Conservation (phyloP, 2,797 vertebrate genomes). For the Cyclopterus lumpus region DNA sequence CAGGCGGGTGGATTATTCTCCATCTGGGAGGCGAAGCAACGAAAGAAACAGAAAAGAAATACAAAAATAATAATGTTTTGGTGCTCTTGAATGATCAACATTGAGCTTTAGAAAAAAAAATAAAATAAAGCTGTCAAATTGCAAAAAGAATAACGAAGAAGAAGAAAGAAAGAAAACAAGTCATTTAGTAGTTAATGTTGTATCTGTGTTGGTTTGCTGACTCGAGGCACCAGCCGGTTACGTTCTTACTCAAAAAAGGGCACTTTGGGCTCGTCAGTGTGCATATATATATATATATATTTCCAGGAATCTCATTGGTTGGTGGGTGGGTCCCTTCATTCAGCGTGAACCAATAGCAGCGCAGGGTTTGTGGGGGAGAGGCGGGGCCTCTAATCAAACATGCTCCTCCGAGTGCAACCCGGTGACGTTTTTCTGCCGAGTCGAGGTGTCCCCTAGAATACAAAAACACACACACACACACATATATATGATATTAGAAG, state of each 20-base stretch:
- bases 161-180: constrained; percentile 9
- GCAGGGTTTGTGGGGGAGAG: constrained; percentile 63
- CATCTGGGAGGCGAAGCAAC: background rate
- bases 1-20: constrained; percentile 30
- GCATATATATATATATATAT: background rate
- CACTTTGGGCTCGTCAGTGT: constrained; percentile 67
- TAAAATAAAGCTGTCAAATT: constrained; percentile 36
- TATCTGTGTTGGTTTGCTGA: constrained; percentile 29
- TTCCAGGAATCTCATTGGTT: constrained; percentile 61
- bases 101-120: constrained; percentile 49
- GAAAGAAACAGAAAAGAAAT: background rate
- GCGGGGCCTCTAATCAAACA: constrained; percentile 86
- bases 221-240: constrained; percentile 61
- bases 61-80: constrained; percentile 20
- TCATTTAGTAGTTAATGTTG: constrained; percentile 15
- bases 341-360: constrained; percentile 89
- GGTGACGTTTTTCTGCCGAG: constrained; percentile 94
- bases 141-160: background rate
- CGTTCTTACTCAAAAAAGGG: constrained; percentile 69
- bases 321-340: constrained; percentile 48
- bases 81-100: constrained; percentile 69
- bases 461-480: constrained; percentile 8
- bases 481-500: background rate
- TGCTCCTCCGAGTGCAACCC: constrained; percentile 89
- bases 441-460: constrained; percentile 91